Evolutionary conservation across 2,113 vertebrate genomes (phyloP).

Genomic region (Mobula hypostoma): DNA sequence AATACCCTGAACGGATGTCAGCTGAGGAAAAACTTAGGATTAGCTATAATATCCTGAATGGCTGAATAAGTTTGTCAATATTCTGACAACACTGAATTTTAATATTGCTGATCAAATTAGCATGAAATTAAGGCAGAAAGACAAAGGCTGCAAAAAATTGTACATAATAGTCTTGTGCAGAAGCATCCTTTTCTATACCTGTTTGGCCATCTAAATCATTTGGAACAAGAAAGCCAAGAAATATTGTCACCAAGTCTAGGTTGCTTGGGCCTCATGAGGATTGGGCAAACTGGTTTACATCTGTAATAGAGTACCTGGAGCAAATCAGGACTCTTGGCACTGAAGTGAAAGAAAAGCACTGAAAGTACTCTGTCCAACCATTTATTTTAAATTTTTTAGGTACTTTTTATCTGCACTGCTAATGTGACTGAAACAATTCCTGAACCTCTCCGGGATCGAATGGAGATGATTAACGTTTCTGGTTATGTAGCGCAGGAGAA

Average conservation of each 20-base stretch:
- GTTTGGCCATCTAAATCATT: not conserved
- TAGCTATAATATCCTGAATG: not conserved
- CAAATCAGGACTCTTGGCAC: not conserved
- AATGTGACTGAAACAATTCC: constrained; percentile 91
- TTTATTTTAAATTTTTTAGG: constrained; percentile 51
- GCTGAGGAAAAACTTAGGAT: not conserved
- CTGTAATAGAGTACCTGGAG: not conserved
- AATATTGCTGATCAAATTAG: not conserved
- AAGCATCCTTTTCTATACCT: not conserved
- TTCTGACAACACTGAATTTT: not conserved
- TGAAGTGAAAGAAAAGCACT: not conserved
- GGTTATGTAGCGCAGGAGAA: constrained; percentile 97
- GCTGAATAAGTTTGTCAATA: not conserved
- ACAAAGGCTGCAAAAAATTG: not conserved
- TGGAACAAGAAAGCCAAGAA: not conserved
- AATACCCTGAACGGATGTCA: not conserved
- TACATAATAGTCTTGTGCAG: not conserved
- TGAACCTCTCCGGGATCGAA: constrained; percentile 87
- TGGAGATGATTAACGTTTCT: constrained; percentile 96
- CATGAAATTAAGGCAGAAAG: not conserved
- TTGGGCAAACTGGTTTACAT: not conserved
- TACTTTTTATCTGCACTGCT: constrained; percentile 95
- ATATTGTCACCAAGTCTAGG: not conserved
- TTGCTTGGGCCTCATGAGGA: not conserved
- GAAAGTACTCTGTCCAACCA: not conserved